A percentile compares a stretch with the other conserved stretches of the same genome.
Evolutionary conservation across 2,888 invertebrate genomes (phyloP).

Genomic region (Lepidocyrtinus sp.): DNA sequence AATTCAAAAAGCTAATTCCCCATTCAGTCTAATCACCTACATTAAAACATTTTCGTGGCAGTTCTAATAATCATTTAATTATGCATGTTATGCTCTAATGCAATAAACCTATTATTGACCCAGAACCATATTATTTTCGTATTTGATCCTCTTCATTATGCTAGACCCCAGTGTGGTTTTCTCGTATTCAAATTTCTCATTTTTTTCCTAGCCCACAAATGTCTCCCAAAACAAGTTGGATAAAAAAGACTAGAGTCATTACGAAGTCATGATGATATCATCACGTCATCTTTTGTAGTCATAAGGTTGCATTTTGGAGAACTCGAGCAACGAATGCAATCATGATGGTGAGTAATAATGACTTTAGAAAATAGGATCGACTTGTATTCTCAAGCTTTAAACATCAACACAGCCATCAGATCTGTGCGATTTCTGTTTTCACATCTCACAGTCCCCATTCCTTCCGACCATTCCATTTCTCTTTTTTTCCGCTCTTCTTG

Average conservation of each 20-base stretch:
- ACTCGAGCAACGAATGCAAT: constrained; percentile 19
- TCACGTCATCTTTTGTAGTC: constrained; percentile 18
- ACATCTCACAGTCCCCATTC: constrained; percentile 27
- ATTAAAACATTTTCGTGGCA: constrained; percentile 60
- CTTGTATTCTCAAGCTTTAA: constrained; percentile 44
- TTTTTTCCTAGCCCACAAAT: not conserved
- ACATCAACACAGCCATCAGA: constrained; percentile 49
- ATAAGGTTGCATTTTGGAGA: constrained; percentile 29
- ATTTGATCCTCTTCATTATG: constrained; percentile 39
- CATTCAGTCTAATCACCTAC: constrained; percentile 60
- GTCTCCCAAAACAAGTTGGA: constrained; percentile 33
- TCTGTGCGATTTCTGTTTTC: constrained; percentile 36
- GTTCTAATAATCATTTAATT: constrained; percentile 59
- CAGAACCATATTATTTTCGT: constrained; percentile 47
- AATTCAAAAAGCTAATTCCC: constrained; percentile 62
- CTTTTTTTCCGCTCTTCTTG: not conserved
- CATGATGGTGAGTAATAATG: constrained; percentile 46
- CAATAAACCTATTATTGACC: constrained; percentile 61
- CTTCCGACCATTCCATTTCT: not conserved
- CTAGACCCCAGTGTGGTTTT: not conserved
- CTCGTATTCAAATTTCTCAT: constrained; percentile 25
- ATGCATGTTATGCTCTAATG: constrained; percentile 54
- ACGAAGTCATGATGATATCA: constrained; percentile 5
- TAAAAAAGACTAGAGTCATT: constrained; percentile 12
- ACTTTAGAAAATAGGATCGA: constrained; percentile 52